Percentiles rank a stretch among this genome's conserved stretches.
These are phyloP conservation scores for Plebejus melissa DNA, from an alignment of 2,888 invertebrate genomes.

Conservation along the genomic window DNA sequence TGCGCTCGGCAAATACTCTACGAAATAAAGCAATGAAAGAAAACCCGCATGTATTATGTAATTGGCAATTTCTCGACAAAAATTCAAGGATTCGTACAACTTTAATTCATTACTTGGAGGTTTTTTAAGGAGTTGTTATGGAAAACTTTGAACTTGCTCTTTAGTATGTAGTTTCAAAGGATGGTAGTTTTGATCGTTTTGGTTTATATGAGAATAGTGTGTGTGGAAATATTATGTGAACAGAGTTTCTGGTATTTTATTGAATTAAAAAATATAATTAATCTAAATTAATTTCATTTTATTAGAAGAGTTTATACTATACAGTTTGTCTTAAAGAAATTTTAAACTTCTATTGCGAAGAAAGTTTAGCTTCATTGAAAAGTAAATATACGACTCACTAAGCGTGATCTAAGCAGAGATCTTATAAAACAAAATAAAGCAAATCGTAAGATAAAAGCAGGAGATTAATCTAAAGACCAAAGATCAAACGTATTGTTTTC, in stretches of 20 bases:
- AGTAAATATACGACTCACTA: neutral
- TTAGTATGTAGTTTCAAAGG: neutral
- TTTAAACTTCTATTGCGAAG: neutral
- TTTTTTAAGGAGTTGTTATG: neutral
- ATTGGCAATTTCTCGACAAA: slow-evolving; percentile 23
- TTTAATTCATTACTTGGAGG: neutral
- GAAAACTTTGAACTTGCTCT: neutral
- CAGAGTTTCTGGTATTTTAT: neutral
- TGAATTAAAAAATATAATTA: too few species aligned
- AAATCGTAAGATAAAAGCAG: slow-evolving; percentile 44
- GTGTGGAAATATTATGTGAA: neutral
- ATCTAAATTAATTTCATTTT: too few species aligned
- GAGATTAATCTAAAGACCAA: slow-evolving; percentile 43
- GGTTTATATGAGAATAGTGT: neutral
- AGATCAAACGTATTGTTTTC: slow-evolving; percentile 48
- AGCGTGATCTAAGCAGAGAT: neutral
- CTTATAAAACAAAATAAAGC: neutral
- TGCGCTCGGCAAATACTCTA: slow-evolving; percentile 21
- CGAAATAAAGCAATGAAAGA: slow-evolving; percentile 23
- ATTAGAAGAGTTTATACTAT: neutral
- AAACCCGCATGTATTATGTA: slow-evolving; percentile 12
- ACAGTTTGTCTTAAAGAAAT: neutral
- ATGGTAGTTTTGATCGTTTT: neutral
- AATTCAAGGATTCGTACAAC: neutral
- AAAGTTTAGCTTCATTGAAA: neutral